Base-by-base conservation (phyloP, 2,888 invertebrate genomes). In the Camptogramma bilineatum region DNA sequence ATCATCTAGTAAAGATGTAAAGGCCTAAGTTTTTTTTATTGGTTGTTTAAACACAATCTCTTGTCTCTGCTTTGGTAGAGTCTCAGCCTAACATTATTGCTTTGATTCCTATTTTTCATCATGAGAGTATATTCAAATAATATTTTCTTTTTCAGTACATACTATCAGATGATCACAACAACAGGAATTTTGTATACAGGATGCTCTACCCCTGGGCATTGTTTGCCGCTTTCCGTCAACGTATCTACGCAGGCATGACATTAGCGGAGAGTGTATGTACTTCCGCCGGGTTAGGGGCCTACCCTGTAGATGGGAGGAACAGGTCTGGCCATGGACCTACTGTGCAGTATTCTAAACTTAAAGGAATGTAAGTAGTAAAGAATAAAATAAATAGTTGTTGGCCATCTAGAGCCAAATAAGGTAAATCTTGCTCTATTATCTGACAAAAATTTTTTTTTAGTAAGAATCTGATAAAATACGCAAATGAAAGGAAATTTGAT, bases 251-350 rank as follows among this genome's bases (percentile, higher is more conserved):
- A 13, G 99, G 98, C 0, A 96, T 99, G 94, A 95, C 96, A 0
- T 85, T 99, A 58, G 97, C 98, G 0, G 99, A 99, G 87, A 97
- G 97, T 84, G 97, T 97, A n/a, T 98, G 98, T 80, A 97, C 97
- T 16, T 96, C 97, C 85, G 96, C 97, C 1, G 98, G 98, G 0
- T 91, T 99, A 13, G 99, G 99, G 1, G 97, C 97, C 0, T 99
- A 99, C 87, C 99, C 99, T 0, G 93, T 93, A 0, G 91, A 93
- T 31, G 94, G 96, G 0, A 94, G 95, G 58, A 95, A 97, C n/a
- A 94, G 94, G 73, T 93, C 96, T 62, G 99, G 99, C 0, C 94
- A 96, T 77, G 99, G 99, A 1, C 99, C 99, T 0, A 95, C 96
- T 21, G 94, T 94, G 64, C 94, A 95, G 68, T 96, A 96, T 77